phyloP scores from a whole-genome alignment of 2,113 vertebrate genomes.

The Okapia johnstoni region DNA sequence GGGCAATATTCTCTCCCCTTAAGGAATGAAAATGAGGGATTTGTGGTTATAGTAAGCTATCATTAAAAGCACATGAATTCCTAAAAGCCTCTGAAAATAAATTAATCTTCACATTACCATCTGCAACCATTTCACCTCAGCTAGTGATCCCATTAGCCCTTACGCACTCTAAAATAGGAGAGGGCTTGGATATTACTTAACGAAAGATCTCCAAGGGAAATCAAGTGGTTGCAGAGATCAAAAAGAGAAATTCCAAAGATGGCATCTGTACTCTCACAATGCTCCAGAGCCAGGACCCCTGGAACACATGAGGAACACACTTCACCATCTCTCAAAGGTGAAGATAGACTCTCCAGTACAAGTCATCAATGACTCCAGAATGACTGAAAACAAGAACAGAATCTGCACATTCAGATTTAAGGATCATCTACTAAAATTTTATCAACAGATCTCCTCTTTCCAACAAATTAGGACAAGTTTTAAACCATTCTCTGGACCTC shows the following conservation, averaged over 20 bases:
- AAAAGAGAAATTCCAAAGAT: slow-evolving; percentile 61
- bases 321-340: background rate
- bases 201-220: slow-evolving; percentile 61
- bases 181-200: slow-evolving; percentile 51
- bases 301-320: background rate
- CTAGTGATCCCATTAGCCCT: slow-evolving; percentile 71
- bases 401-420: background rate
- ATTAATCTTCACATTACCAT: slow-evolving; percentile 70
- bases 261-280: background rate
- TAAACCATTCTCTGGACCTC: background rate
- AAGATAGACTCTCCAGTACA: background rate
- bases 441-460: background rate
- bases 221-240: slow-evolving; percentile 55
- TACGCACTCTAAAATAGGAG: slow-evolving; percentile 36
- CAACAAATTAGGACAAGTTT: background rate
- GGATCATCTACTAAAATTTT: background rate
- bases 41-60: slow-evolving; percentile 76
- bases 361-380: background rate
- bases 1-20: slow-evolving; percentile 70
- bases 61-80: slow-evolving; percentile 81
- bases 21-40: slow-evolving; percentile 73
- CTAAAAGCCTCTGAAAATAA: slow-evolving; percentile 75
- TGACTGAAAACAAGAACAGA: background rate
- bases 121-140: slow-evolving; percentile 67
- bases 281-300: slow-evolving; percentile 35